Percentiles rank a stretch among this genome's conserved stretches.
Conservation (phyloP, 2,113 vertebrate genomes). For the Bubo blakistoni region DNA sequence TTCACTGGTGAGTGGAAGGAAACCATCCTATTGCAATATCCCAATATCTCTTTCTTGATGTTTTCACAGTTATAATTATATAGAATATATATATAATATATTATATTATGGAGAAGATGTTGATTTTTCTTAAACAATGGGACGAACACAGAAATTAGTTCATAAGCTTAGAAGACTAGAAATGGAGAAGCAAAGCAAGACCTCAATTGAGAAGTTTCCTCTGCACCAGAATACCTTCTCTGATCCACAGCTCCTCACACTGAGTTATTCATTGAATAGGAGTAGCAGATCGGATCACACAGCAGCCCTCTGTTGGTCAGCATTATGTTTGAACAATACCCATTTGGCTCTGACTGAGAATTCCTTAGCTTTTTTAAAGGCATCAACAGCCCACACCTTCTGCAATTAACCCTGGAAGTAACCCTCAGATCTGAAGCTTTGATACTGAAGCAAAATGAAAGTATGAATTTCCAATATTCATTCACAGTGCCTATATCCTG, state of each 20-base stretch:
- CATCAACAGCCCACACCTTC: neutral
- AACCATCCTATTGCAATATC: neutral
- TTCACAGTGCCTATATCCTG: neutral
- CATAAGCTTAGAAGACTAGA: neutral
- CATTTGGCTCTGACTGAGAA: neutral
- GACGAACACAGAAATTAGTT: neutral
- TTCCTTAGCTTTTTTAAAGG: neutral
- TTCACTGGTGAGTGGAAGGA: neutral
- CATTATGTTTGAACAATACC: neutral
- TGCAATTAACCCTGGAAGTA: neutral
- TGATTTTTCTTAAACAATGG: neutral
- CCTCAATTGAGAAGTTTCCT: neutral
- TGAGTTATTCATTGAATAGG: neutral
- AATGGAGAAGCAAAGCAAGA: neutral
- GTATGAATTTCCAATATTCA: neutral
- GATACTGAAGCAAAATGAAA: neutral
- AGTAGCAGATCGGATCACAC: neutral
- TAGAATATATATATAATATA: no score
- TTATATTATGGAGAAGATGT: neutral
- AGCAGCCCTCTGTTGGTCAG: neutral
- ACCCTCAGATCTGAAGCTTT: neutral
- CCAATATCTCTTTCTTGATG: neutral
- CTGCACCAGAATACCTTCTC: neutral
- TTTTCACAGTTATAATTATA: neutral
- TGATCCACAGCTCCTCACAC: neutral